Evolutionary conservation across 2,888 invertebrate genomes (phyloP), one percentile per base, ranked within the genome.

Genomic region (Trissonchulus latispiculum): DNA sequence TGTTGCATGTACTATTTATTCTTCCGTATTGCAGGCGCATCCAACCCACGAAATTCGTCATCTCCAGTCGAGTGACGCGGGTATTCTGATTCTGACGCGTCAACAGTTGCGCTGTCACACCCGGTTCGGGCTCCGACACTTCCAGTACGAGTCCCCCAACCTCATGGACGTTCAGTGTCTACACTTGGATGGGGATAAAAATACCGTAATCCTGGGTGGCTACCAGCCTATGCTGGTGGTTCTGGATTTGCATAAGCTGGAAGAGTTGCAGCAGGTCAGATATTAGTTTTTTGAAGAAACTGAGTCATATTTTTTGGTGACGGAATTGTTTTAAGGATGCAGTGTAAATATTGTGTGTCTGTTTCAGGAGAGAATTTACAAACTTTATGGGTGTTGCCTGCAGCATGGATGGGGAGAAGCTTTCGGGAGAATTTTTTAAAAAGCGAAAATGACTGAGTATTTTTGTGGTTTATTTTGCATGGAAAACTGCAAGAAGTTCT

Each of bases 91-190:
- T 23, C 85, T 97, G 72, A 93, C 93, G 0, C 91, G 91, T 79
- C 90, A 90, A 72, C 87, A 89, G 70, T 86, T 97, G 61, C 86
- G 93, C 37, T 91, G 91, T 82, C 93, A 93, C 81, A 89, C 92
- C 76, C 87, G 95, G 73, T 88, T 94, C 81, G 96, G 96, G 2
- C 87, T 95, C 76, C 92, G 92, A 1, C 88, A 91, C 79, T 91
- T 91, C 81, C 91, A 91, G 18, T 90, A 91, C 83, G 88, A 86
- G 91, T 92, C 92, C 2, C 84, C 87, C 71, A 90, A 90, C 80
- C 90, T 95, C 90, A 88, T 87, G 75, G 93, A 95, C 80, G 93
- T 95, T 93, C 93, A 94, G 81, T 94, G 95, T 82, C 89, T 95
- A 87, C 86, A 91, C 75, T 90, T 90, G 85, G 84, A 35, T 3